Evolutionary conservation across 2,888 invertebrate genomes (phyloP).

Genomic region (Acanthococcus lagerstroemiae): DNA sequence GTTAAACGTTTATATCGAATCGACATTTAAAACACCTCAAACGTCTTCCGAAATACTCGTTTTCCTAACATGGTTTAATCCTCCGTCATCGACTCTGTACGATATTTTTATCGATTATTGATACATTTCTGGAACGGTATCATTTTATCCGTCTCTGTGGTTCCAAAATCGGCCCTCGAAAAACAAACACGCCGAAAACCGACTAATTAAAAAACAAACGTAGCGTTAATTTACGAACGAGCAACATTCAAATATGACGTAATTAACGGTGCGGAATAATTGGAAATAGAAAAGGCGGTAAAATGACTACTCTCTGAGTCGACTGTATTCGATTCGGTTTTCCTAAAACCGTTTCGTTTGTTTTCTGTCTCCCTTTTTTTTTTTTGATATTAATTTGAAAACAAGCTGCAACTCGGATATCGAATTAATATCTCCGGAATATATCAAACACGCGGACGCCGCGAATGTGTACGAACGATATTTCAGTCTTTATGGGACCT

Average conservation of each 20-base stretch:
- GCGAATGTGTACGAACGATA: background rate
- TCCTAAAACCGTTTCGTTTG: background rate
- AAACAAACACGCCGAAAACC: too few relatives aligned
- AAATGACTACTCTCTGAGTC: background rate
- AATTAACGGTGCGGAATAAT: background rate
- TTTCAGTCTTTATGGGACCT: constrained; percentile 21
- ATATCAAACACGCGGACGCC: background rate
- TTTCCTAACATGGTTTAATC: too few relatives aligned
- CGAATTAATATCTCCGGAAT: constrained; percentile 7
- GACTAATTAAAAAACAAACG: too few relatives aligned
- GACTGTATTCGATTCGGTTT: background rate
- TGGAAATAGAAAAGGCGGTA: background rate
- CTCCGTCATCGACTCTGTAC: too few relatives aligned
- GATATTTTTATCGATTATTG: too few relatives aligned
- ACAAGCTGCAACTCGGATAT: constrained; percentile 14
- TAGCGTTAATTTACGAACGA: background rate
- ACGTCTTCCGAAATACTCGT: too few relatives aligned
- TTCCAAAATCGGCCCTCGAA: too few relatives aligned
- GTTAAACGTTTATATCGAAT: too few relatives aligned
- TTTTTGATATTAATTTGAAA: constrained; percentile 16
- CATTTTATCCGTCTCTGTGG: too few relatives aligned
- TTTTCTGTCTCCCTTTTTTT: background rate
- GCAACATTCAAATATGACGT: background rate
- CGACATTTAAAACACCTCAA: too few relatives aligned
- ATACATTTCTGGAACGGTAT: too few relatives aligned